phyloP scores from a whole-genome alignment of 2,888 invertebrate genomes.

The Tetropium fuscum region DNA sequence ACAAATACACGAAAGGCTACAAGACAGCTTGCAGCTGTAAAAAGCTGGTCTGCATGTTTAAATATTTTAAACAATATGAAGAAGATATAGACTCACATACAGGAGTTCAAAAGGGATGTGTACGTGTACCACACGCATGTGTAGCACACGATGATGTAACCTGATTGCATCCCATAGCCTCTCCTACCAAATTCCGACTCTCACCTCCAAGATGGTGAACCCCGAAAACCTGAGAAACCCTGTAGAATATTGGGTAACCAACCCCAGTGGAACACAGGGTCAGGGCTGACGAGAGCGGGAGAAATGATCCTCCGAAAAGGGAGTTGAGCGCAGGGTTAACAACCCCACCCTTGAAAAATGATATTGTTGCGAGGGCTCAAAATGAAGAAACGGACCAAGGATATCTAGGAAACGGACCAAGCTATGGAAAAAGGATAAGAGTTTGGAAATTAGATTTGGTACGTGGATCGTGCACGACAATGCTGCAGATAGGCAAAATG shows the following conservation, averaged over 20 bases:
- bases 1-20: too few relatives aligned
- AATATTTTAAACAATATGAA: too few relatives aligned
- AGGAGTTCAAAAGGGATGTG: not conserved
- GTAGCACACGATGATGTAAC: not conserved
- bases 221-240: slow-evolving; percentile 32
- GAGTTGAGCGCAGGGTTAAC: too few relatives aligned
- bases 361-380: not conserved
- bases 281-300: too few relatives aligned
- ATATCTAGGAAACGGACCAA: not conserved
- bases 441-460: not conserved
- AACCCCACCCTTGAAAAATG: too few relatives aligned
- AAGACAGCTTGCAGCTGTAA: too few relatives aligned
- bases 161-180: not conserved
- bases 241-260: slow-evolving; percentile 12
- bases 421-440: not conserved
- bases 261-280: too few relatives aligned
- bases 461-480: not conserved
- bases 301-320: too few relatives aligned
- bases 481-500: not conserved
- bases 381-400: not conserved
- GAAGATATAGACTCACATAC: too few relatives aligned
- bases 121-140: too few relatives aligned
- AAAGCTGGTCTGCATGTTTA: too few relatives aligned
- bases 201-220: slow-evolving; percentile 19
- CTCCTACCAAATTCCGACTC: not conserved